Percentiles rank a stretch among this genome's conserved stretches.
Conservation (phyloP, 2,113 vertebrate genomes). For the Sinocyclocheilus anophthalmus region DNA sequence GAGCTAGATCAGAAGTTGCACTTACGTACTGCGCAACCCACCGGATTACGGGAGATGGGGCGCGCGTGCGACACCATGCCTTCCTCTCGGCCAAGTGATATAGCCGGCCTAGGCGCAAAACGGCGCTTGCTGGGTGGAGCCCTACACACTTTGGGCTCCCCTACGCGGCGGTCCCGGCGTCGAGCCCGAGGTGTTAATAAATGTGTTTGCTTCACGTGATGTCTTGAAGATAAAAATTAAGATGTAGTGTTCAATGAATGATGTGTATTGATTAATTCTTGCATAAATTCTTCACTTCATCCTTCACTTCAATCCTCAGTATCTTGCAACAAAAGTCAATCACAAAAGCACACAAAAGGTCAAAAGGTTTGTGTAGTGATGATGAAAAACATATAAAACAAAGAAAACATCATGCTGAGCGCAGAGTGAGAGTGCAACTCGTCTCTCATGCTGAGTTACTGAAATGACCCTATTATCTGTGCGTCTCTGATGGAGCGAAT, state of each 20-base stretch:
- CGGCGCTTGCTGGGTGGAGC: too few relatives aligned
- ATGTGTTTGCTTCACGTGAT: not conserved
- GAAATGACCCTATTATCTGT: conserved; percentile 41
- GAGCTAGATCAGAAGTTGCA: too few relatives aligned
- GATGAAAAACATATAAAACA: not conserved
- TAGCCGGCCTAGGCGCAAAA: too few relatives aligned
- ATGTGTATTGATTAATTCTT: not conserved
- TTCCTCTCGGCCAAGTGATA: too few relatives aligned
- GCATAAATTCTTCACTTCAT: not conserved
- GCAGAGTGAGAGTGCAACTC: conserved; percentile 8
- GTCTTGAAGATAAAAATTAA: not conserved
- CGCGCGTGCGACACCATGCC: too few relatives aligned
- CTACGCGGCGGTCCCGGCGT: too few relatives aligned
- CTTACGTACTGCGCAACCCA: too few relatives aligned
- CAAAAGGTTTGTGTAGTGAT: not conserved
- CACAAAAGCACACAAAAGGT: not conserved
- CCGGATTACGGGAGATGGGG: too few relatives aligned
- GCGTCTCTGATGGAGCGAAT: conserved; percentile 9
- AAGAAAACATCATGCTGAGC: not conserved
- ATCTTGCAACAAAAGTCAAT: not conserved
- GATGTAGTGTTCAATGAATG: not conserved
- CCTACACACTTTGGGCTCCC: too few relatives aligned
- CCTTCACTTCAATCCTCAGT: not conserved
- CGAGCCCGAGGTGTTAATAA: too few relatives aligned
- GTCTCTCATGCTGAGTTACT: conserved; percentile 35